Evolutionary conservation across 2,113 vertebrate species (phyloP).

Genomic region (Cyprinodon tularosa): DNA sequence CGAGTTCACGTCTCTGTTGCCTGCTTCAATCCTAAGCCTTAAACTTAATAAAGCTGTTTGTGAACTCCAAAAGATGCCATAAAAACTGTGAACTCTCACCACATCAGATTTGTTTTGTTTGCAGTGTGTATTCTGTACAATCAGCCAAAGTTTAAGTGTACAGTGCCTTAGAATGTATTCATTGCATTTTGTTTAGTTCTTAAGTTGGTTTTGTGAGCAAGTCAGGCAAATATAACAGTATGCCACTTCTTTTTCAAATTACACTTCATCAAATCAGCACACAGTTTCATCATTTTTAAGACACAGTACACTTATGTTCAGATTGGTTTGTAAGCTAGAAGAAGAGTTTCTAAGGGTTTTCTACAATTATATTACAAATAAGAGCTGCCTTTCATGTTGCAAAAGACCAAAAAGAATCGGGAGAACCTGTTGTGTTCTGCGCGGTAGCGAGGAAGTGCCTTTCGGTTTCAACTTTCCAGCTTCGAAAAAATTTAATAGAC

Average conservation of each 20-base stretch:
- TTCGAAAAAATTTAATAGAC: constrained; percentile 87
- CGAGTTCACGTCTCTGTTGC: constrained; percentile 70
- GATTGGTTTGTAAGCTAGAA: constrained; percentile 16
- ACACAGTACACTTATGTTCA: constrained; percentile 39
- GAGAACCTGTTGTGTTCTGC: constrained; percentile 86
- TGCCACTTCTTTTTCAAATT: constrained; percentile 37
- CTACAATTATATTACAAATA: constrained; percentile 47
- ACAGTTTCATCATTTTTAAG: constrained; percentile 30
- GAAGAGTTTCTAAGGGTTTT: constrained; percentile 39
- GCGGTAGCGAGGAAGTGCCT: constrained; percentile 98
- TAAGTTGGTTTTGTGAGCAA: constrained; percentile 39
- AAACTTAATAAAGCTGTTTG: constrained; percentile 82
- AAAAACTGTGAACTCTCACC: constrained; percentile 92
- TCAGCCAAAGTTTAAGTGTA: constrained; percentile 97
- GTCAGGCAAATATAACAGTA: constrained; percentile 33
- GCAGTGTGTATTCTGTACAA: constrained; percentile 88
- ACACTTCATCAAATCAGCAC: constrained; percentile 38
- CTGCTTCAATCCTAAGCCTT: constrained; percentile 86
- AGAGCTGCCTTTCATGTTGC: constrained; percentile 86
- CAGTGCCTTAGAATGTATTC: constrained; percentile 93
- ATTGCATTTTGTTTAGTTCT: constrained; percentile 39
- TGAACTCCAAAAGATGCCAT: constrained; percentile 89
- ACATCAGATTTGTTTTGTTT: constrained; percentile 85
- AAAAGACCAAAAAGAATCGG: constrained; percentile 88
- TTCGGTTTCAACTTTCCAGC: constrained; percentile 92